Evolutionary conservation across 2,888 invertebrate genomes (phyloP).

Genomic region (Drosophila atroscutellata): DNA sequence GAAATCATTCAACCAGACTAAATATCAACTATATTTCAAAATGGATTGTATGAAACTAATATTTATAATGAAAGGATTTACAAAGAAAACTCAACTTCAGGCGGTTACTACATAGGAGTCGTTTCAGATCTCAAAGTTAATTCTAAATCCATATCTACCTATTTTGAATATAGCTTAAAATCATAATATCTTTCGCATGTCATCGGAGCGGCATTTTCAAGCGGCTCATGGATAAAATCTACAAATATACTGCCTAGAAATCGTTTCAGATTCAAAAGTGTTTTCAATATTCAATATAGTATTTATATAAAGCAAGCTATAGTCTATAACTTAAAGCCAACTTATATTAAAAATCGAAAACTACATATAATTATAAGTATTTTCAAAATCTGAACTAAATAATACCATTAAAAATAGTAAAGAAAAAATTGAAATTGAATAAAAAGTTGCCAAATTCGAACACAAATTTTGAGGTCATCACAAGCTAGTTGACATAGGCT

Average conservation of each 20-base stretch:
- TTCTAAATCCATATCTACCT: not conserved
- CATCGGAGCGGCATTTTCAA: too few relatives aligned
- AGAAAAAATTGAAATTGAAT: not conserved
- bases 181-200: not conserved
- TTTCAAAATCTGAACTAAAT: not conserved
- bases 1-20: not conserved
- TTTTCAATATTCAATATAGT: not conserved
- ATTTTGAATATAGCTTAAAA: not conserved
- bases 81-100: not conserved
- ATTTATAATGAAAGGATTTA: not conserved
- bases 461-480: not conserved
- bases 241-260: not conserved
- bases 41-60: not conserved
- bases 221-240: too few relatives aligned
- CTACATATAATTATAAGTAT: not conserved
- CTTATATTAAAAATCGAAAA: not conserved
- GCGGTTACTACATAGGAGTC: too few relatives aligned
- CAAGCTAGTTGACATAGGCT: not conserved
- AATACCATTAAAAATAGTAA: not conserved
- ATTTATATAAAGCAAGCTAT: not conserved
- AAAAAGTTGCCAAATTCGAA: not conserved
- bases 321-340: not conserved
- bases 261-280: not conserved
- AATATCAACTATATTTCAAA: not conserved
- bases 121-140: not conserved